A percentile compares a stretch with the other conserved stretches of the same genome.
phyloP scores from a whole-genome alignment of 2,888 invertebrate species.

The Aethes cnicana region DNA sequence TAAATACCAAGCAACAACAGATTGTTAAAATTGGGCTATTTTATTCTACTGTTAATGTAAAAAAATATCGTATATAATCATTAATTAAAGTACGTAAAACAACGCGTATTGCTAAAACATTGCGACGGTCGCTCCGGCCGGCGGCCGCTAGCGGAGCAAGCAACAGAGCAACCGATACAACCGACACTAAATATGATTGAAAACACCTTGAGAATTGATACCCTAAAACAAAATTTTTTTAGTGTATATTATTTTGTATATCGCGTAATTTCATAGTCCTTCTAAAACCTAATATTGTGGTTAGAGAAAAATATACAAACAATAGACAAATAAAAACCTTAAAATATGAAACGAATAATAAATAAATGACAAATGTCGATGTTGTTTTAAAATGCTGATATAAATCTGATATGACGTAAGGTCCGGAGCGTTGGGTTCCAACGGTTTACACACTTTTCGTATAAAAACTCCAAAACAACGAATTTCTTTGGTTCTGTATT shows the following conservation, averaged over 20 bases:
- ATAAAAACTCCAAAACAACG: slow-evolving; percentile 35
- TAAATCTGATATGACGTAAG: slow-evolving; percentile 10
- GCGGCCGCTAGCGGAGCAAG: slow-evolving; percentile 58
- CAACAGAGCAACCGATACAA: slow-evolving; percentile 41
- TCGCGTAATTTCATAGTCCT: slow-evolving; percentile 13
- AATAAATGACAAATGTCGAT: slow-evolving; percentile 17
- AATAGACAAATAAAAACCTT: slow-evolving; percentile 21
- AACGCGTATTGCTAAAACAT: slow-evolving; percentile 52
- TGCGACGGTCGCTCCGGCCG: too few relatives aligned
- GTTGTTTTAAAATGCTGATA: slow-evolving; percentile 16
- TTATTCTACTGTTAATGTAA: slow-evolving; percentile 45
- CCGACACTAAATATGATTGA: slow-evolving; percentile 44
- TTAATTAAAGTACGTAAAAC: slow-evolving; percentile 48
- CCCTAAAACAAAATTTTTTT: slow-evolving; percentile 3
- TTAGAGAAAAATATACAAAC: slow-evolving; percentile 26
- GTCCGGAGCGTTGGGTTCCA: slow-evolving; percentile 38
- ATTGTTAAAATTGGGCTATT: slow-evolving; percentile 42
- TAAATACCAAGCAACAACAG: slow-evolving; percentile 28
- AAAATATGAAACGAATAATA: slow-evolving; percentile 22
- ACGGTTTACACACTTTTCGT: slow-evolving; percentile 38
- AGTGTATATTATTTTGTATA: not conserved
- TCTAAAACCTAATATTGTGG: slow-evolving; percentile 13
- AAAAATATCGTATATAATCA: slow-evolving; percentile 54
- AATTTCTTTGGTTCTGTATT: slow-evolving; percentile 55
- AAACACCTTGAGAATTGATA: slow-evolving; percentile 37